Conservation (phyloP, 1,140 invertebrate genomes). For the Cherax quadricarinatus region DNA sequence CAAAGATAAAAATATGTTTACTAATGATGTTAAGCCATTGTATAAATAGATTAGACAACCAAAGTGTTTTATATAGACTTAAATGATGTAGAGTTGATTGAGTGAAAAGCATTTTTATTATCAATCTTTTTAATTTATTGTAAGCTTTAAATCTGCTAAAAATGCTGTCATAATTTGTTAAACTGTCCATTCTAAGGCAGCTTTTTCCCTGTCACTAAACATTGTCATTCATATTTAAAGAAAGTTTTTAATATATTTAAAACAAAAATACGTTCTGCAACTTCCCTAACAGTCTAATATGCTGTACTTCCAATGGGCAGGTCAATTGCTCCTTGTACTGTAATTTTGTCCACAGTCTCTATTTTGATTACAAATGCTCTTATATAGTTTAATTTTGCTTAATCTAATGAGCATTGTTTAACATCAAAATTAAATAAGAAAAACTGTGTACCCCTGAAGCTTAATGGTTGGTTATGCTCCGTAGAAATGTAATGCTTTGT, state of each 20-base stretch:
- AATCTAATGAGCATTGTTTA: background rate
- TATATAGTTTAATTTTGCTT: background rate
- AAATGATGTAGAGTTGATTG: background rate
- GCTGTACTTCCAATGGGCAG: background rate
- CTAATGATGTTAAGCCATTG: background rate
- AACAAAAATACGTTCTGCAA: background rate
- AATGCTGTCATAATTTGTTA: too few relatives aligned
- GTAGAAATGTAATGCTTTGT: background rate
- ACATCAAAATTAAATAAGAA: background rate
- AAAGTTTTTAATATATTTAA: background rate
- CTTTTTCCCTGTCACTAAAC: too few relatives aligned
- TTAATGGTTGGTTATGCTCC: background rate
- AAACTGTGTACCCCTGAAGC: background rate
- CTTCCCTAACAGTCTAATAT: background rate
- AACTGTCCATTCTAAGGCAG: too few relatives aligned
- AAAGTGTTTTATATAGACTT: background rate
- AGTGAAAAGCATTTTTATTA: too few relatives aligned
- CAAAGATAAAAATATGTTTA: too few relatives aligned
- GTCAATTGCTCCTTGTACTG: background rate
- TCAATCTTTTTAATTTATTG: too few relatives aligned
- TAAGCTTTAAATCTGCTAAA: too few relatives aligned
- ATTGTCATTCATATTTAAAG: too few relatives aligned
- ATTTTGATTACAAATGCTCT: too few relatives aligned
- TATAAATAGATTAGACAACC: background rate
- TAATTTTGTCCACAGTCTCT: too few relatives aligned